Conservation (phyloP, 2,888 invertebrate genomes). For the Caenorhabditis doughertyi region DNA sequence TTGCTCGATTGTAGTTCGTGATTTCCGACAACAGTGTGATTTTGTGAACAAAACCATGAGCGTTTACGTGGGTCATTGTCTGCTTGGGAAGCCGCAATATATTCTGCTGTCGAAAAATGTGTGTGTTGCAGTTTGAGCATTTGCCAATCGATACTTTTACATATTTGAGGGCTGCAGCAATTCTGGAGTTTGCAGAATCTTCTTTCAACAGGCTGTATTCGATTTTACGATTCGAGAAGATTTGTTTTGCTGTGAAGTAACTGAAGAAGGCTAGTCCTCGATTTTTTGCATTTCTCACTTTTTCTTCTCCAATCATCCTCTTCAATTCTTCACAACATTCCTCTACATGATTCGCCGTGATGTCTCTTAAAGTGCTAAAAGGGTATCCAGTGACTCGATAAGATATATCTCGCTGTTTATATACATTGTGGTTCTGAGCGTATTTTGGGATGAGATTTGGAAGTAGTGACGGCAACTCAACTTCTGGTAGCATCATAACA, state of each 20-base stretch:
- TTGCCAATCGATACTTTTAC: neutral
- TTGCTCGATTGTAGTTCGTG: neutral
- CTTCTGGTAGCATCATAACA: conserved; percentile 33
- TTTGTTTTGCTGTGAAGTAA: conserved; percentile 19
- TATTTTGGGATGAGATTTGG: conserved; percentile 20
- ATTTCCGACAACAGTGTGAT: conserved; percentile 30
- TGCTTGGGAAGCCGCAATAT: conserved; percentile 16
- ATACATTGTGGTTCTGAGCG: neutral
- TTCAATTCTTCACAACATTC: conserved; percentile 2
- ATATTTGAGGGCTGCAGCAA: conserved; percentile 24
- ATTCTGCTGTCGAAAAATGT: conserved; percentile 7
- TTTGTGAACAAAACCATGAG: conserved; percentile 36
- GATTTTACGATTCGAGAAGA: neutral
- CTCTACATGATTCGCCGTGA: conserved; percentile 7
- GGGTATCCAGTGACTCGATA: conserved; percentile 28
- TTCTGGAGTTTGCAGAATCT: conserved; percentile 30
- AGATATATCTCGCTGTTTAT: neutral
- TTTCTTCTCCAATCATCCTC: neutral
- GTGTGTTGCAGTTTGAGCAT: conserved; percentile 3
- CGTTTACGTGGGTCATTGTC: conserved; percentile 43
- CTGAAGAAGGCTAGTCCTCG: conserved; percentile 38
- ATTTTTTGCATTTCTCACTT: neutral
- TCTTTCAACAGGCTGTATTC: conserved; percentile 43
- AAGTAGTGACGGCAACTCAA: conserved; percentile 11
- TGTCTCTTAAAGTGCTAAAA: neutral